Evolutionary conservation across 2,113 vertebrate species (phyloP), one percentile per base, ranked within the genome.

Genomic region (Setophaga petechia): DNA sequence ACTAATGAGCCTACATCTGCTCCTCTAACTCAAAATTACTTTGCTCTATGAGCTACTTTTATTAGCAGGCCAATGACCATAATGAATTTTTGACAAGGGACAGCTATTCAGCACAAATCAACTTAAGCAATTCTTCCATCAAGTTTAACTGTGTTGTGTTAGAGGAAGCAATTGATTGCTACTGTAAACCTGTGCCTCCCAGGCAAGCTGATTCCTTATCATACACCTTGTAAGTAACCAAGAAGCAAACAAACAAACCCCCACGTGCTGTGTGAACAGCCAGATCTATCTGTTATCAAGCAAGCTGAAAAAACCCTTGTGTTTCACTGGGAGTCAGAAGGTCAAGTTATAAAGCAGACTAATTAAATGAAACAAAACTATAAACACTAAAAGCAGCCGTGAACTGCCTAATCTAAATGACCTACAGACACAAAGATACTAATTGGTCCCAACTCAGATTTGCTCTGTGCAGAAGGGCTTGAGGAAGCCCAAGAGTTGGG

Each of bases 81-180:
- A 86, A 92, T 95, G 91, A 90, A 74, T 94, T 96, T 97, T 96
- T 94, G 94, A 91, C 90, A 94, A 59, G 0, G 4, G 84, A 80
- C 57, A 44, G 94, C 86, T 95, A 95, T 96, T 95, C 92, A 62
- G 84, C 75, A 92, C 76, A 91, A 72, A 95, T 94, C 76, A 86
- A 88, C 93, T 93, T 87, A 87, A 89, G 80, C 41, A 84, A 74
- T 88, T 89, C 88, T 79, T 75, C 94, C 87, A 72, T 76, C 69
- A 19, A 69, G 46, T 75, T 41, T 66, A 69, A 72, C 87, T 65
- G 79, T 68, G 76, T 72, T 71, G 89, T 91, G 74, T 92, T 93
- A 95, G 93, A 93, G 95, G 95, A 95, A 86, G 79, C 90, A 86
- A 97, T 5, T 83, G 92, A 97, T 86, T 90, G 52, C 66, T 44